These are phyloP conservation scores for Lasioglossum malachurum DNA, from an alignment of 2,888 invertebrate species.

Conservation along the genomic window DNA sequence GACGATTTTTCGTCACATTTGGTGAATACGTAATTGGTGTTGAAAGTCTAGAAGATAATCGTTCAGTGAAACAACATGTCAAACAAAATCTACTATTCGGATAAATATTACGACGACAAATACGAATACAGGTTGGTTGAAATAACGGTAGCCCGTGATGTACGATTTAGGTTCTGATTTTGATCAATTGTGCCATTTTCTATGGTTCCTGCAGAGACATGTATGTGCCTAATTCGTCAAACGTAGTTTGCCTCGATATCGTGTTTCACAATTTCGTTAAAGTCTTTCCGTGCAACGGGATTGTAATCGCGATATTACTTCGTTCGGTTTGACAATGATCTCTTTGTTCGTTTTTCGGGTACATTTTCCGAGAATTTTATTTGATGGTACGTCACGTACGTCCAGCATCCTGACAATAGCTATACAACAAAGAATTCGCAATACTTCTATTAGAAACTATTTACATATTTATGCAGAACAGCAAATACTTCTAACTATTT, in stretches of 20 bases:
- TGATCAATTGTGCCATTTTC: slow-evolving; percentile 57
- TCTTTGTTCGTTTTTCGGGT: slow-evolving; percentile 35
- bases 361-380: not conserved
- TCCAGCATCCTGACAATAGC: slow-evolving; percentile 12
- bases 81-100: slow-evolving; percentile 95
- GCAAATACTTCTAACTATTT: not conserved
- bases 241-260: not conserved
- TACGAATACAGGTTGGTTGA: slow-evolving; percentile 94
- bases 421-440: slow-evolving; percentile 16
- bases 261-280: too few relatives aligned
- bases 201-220: slow-evolving; percentile 6
- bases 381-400: not conserved
- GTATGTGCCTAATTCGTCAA: not conserved
- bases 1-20: slow-evolving; percentile 34
- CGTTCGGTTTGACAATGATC: not conserved
- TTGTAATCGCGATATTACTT: not conserved
- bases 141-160: slow-evolving; percentile 32
- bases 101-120: slow-evolving; percentile 96
- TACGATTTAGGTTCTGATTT: slow-evolving; percentile 36
- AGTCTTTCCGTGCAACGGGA: not conserved
- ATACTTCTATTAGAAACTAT: not conserved
- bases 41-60: slow-evolving; percentile 1
- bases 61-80: slow-evolving; percentile 84
- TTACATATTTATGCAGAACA: not conserved
- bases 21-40: slow-evolving; percentile 12